Evolutionary conservation across 2,113 vertebrate species (phyloP), one percentile per base, ranked within the genome.

Genomic region (Psephotus haematonotus): DNA sequence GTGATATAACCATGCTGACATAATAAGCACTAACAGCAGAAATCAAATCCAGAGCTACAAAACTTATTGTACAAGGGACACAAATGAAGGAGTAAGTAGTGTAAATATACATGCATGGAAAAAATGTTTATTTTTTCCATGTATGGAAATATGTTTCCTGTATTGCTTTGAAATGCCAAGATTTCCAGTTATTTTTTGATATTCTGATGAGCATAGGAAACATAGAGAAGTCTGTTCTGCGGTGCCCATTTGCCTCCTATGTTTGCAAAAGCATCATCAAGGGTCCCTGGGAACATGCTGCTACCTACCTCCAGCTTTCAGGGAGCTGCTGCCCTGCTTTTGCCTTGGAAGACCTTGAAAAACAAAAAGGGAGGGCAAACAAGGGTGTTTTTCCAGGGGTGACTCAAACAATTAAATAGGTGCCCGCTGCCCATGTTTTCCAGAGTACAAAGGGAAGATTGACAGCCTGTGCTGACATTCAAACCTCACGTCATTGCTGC

Each of bases 351-450:
- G 59, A 67, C 39, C 50, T 46, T 55, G 62, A 47, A 94, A 86
- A 29, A 33, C 20, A 69, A 82, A 88, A 94, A 70, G 15, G 28
- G 37, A 71, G 37, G 71, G 46, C 12, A 75, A 86, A 63, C 6
- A 52, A 64, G 10, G 5, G 47, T 37, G 6, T 20, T 62, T 71
- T 37, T 27, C 10, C 24, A 86, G 59, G 63, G 17, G 16, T 67
- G 49, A 86, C 60, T 7, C 35, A 23, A 52, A 37, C 0, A 0
- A 77, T 60, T n/a, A 59, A 82, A 67, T 13, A 1, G 10, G 44
- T 6, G 3, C 19, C 53, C 0, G 0, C 22, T 86, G 68, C 16
- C 47, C 0, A 0, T 62, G 76, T 85, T 82, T 52, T 35, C 27
- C 39, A n/a, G 46, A 60, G 55, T 43, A 63, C 47, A 82, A 41